These are phyloP conservation scores for Pachyramphus minor DNA, from an alignment of 2,113 vertebrate genomes.

Conservation along the genomic window DNA sequence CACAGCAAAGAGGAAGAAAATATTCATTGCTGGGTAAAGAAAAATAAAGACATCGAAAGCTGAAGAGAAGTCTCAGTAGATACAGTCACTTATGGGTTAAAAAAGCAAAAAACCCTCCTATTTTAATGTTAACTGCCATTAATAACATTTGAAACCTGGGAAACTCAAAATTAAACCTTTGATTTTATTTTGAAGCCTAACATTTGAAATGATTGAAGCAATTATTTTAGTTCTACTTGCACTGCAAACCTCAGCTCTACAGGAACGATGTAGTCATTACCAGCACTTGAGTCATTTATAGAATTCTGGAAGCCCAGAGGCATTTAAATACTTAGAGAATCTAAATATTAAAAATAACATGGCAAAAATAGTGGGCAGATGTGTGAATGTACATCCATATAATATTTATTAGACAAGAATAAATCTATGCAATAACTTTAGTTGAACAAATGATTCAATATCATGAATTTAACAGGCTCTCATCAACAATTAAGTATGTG, in stretches of 20 bases:
- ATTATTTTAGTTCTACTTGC: constrained; percentile 31
- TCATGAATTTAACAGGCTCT: background rate
- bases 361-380: background rate
- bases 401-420: background rate
- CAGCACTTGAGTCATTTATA: constrained; percentile 22
- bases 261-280: constrained; percentile 33
- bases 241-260: constrained; percentile 41
- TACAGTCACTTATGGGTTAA: background rate
- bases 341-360: constrained; percentile 37
- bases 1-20: background rate
- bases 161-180: constrained; percentile 36
- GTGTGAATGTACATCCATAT: background rate
- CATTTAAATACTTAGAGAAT: constrained; percentile 30
- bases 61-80: background rate
- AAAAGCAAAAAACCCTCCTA: background rate
- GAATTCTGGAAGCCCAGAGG: constrained; percentile 40
- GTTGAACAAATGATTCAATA: background rate
- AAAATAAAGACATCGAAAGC: background rate
- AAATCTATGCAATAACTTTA: background rate
- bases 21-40: background rate
- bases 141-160: background rate
- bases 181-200: constrained; percentile 46
- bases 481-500: background rate
- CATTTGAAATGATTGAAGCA: constrained; percentile 33
- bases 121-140: background rate